Percentiles rank a stretch among this genome's conserved stretches.
Evolutionary conservation across 2,113 vertebrate species (phyloP).

Genomic region (Rhea pennata): DNA sequence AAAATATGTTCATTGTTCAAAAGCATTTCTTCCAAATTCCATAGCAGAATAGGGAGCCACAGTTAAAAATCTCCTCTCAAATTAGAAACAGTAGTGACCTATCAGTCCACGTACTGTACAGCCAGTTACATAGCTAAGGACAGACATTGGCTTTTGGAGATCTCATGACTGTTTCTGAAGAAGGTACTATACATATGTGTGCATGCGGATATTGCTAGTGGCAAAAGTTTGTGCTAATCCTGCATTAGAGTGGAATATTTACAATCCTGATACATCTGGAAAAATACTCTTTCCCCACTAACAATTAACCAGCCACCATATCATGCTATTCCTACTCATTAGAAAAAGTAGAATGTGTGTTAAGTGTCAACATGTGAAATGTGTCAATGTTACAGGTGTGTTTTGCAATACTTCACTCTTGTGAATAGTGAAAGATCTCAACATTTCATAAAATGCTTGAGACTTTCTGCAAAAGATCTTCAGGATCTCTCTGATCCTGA

Average conservation of each 20-base stretch:
- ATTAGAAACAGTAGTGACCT: neutral
- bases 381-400: neutral
- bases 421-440: neutral
- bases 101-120: fast-evolving
- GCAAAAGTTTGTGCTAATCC: neutral
- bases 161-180: neutral
- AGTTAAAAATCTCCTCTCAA: neutral
- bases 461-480: neutral
- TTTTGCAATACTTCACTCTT: neutral
- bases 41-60: neutral
- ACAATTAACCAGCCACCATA: neutral
- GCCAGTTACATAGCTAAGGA: neutral
- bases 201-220: neutral
- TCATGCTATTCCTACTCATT: neutral
- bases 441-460: neutral
- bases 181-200: neutral
- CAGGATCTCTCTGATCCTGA: neutral
- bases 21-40: conserved; percentile 1
- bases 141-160: neutral
- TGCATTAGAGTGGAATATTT: neutral
- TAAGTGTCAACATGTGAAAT: no score
- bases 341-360: neutral
- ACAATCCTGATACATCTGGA: neutral
- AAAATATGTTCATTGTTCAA: neutral
- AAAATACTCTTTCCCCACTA: neutral